These are phyloP conservation scores for Teleiodes luculella DNA, from an alignment of 2,888 invertebrate species.

Conservation along the genomic window DNA sequence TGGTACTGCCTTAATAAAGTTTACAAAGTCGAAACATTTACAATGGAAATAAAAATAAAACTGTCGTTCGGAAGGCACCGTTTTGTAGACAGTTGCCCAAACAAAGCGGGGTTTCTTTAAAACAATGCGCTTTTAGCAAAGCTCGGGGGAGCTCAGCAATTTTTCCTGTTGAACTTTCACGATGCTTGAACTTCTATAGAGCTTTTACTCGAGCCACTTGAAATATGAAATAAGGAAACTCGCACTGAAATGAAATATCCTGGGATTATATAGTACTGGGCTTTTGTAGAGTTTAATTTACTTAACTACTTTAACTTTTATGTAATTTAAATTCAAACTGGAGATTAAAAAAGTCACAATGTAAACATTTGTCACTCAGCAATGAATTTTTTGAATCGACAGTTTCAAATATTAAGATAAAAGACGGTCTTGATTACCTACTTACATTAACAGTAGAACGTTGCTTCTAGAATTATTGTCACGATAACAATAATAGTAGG, in stretches of 20 bases:
- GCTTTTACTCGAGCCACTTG: constrained; percentile 14
- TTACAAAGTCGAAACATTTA: background rate
- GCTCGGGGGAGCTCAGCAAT: constrained; percentile 24
- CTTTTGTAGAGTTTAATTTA: background rate
- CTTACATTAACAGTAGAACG: no score
- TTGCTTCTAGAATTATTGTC: no score
- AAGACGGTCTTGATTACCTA: no score
- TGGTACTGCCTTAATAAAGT: background rate
- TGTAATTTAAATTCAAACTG: no score
- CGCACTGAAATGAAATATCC: background rate
- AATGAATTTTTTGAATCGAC: no score
- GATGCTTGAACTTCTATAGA: background rate
- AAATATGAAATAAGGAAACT: background rate
- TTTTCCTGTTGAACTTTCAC: constrained; percentile 25
- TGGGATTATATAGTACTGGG: background rate
- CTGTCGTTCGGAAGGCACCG: background rate
- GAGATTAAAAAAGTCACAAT: no score
- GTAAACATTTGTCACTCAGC: no score
- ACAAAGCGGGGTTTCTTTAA: constrained; percentile 17
- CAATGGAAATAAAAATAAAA: background rate
- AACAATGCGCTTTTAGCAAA: constrained; percentile 28
- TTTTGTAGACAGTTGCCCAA: background rate
- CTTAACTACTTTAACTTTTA: no score
- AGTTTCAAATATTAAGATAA: no score
- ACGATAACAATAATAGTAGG: no score